phyloP scores from a whole-genome alignment of 2,113 vertebrate species.

The Pedetes capensis region DNA sequence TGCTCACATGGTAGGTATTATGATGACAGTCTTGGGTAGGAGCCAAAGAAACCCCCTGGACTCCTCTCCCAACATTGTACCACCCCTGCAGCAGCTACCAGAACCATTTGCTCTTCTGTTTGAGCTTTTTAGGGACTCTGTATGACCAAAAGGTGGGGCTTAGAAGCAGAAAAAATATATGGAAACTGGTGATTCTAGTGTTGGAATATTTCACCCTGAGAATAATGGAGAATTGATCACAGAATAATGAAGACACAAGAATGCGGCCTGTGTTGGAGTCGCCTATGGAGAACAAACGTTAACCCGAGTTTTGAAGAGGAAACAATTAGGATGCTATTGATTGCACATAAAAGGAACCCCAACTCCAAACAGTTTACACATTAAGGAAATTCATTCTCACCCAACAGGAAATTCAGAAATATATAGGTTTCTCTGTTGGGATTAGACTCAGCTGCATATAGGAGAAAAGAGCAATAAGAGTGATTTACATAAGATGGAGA shows the following conservation, averaged over 20 bases:
- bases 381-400: conserved; percentile 29
- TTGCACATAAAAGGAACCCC: neutral
- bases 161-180: neutral
- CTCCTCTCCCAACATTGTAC: neutral
- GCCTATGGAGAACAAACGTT: neutral
- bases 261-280: neutral
- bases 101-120: neutral
- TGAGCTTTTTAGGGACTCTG: conserved; percentile 6
- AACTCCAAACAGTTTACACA: neutral
- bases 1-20: neutral
- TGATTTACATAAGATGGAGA: neutral
- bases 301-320: conserved; percentile 18
- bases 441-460: neutral
- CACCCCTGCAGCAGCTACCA: neutral
- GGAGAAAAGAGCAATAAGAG: neutral
- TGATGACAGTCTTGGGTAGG: neutral
- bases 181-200: neutral
- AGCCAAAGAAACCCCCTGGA: neutral
- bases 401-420: conserved; percentile 43
- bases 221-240: neutral
- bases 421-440: neutral
- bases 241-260: neutral
- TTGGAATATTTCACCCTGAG: neutral
- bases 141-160: neutral
- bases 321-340: neutral